Evolutionary conservation across 1,140 invertebrate species (phyloP).

Genomic region (Sitobion miscanthi): DNA sequence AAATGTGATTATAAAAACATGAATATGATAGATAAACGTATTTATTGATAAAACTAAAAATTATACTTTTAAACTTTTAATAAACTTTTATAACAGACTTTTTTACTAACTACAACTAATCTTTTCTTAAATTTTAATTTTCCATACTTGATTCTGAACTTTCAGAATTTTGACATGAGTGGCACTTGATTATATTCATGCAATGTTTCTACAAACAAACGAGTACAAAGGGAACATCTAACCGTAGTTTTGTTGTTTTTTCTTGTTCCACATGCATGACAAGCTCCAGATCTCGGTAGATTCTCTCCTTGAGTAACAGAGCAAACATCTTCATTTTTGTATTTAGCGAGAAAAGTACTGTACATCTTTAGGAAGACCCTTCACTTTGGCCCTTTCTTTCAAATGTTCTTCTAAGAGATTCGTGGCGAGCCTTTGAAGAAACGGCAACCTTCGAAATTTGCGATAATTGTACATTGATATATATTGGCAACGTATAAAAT

Average conservation of each 20-base stretch:
- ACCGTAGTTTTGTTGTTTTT: conserved; percentile 18
- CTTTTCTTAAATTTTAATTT: conserved; percentile 21
- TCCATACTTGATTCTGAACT: neutral
- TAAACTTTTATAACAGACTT: conserved; percentile 20
- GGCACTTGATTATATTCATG: too few species aligned
- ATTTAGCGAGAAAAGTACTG: too few species aligned
- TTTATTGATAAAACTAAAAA: conserved; percentile 24
- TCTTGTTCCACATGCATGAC: conserved; percentile 7
- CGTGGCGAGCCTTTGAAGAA: conserved; percentile 4
- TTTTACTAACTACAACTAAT: neutral
- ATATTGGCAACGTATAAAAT: conserved; percentile 28
- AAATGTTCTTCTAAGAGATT: conserved; percentile 8
- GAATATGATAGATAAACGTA: conserved; percentile 22
- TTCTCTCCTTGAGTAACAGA: conserved; percentile 6
- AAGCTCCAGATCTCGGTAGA: neutral
- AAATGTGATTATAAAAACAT: conserved; percentile 27
- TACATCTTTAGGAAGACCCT: neutral
- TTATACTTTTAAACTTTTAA: conserved; percentile 14
- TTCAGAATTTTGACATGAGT: neutral
- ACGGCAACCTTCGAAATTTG: neutral
- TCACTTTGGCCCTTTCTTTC: neutral
- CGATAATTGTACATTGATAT: neutral
- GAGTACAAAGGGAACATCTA: conserved; percentile 23
- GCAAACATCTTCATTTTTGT: neutral
- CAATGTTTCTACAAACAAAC: too few species aligned